Conservation (phyloP, 1,140 invertebrate genomes). For the Drosophila lowei region DNA sequence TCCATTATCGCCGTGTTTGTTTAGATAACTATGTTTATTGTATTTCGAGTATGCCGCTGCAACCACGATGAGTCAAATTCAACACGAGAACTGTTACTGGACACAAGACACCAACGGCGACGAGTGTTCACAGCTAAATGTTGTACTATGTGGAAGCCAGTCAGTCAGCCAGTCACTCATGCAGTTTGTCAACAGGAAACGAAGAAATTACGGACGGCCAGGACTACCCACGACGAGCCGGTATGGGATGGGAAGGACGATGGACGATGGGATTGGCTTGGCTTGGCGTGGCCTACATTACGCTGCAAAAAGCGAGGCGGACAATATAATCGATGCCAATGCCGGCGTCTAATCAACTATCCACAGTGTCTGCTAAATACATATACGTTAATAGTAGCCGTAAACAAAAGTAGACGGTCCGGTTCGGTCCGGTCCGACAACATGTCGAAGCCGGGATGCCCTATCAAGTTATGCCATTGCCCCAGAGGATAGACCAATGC, state of each 20-base stretch:
- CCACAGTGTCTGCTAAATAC: conserved; percentile 28
- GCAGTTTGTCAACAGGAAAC: conserved; percentile 40
- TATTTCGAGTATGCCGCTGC: conserved; percentile 11
- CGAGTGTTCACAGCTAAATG: conserved; percentile 50
- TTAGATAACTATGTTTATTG: not conserved
- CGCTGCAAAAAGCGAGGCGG: conserved; percentile 9
- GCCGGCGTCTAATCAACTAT: conserved; percentile 47
- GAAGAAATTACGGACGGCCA: not conserved
- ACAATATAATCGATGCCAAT: conserved; percentile 68
- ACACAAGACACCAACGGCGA: conserved; percentile 29
- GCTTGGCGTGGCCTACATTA: conserved; percentile 41
- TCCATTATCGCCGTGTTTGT: conserved; percentile 50
- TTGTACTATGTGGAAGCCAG: not conserved
- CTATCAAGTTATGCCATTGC: not conserved
- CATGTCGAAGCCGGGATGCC: conserved; percentile 37
- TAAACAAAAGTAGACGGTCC: conserved; percentile 29
- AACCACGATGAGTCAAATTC: conserved; percentile 41
- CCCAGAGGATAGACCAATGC: not conserved
- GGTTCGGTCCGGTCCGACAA: not conserved
- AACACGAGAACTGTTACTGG: conserved; percentile 42
- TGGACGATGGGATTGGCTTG: not conserved
- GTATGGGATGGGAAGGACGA: conserved; percentile 22
- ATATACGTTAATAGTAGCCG: conserved; percentile 43
- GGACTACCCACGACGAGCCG: not conserved
- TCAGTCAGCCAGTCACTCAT: conserved; percentile 16